Conservation (phyloP, 2,797 vertebrate species). For the Hyperoplus immaculatus region DNA sequence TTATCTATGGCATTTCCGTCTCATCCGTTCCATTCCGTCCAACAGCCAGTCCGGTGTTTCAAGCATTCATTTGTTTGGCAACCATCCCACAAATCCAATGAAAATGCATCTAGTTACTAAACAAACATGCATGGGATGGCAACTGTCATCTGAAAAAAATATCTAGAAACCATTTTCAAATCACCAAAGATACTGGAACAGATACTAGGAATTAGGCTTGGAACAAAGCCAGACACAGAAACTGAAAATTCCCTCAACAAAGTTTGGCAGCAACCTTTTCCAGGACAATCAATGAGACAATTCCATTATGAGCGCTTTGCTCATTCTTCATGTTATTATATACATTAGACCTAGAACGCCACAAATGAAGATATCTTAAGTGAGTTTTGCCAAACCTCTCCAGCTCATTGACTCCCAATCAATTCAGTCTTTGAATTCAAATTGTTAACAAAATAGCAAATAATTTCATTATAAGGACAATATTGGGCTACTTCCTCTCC, state of each 20-base stretch:
- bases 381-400: background rate
- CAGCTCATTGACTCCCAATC: background rate
- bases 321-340: constrained; percentile 1
- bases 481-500: background rate
- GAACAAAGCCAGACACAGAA: constrained; percentile 31
- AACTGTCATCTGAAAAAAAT: constrained; percentile 36
- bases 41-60: constrained; percentile 65
- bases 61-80: constrained; percentile 53
- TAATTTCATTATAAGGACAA: background rate
- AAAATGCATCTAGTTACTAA: constrained; percentile 27
- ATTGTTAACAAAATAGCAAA: background rate
- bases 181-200: constrained; percentile 32
- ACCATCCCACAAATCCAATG: background rate
- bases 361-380: background rate
- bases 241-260: constrained; percentile 22
- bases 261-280: constrained; percentile 23
- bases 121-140: constrained; percentile 24
- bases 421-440: background rate
- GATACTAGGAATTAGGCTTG: constrained; percentile 30
- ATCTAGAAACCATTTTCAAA: constrained; percentile 24
- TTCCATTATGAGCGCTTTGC: constrained; percentile 19
- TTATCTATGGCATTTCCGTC: constrained; percentile 68
- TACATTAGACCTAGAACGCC: background rate
- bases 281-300: constrained; percentile 30
- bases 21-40: constrained; percentile 72